Conservation (phyloP, 2,797 vertebrate species). For the Paramormyrops hopkinsi region DNA sequence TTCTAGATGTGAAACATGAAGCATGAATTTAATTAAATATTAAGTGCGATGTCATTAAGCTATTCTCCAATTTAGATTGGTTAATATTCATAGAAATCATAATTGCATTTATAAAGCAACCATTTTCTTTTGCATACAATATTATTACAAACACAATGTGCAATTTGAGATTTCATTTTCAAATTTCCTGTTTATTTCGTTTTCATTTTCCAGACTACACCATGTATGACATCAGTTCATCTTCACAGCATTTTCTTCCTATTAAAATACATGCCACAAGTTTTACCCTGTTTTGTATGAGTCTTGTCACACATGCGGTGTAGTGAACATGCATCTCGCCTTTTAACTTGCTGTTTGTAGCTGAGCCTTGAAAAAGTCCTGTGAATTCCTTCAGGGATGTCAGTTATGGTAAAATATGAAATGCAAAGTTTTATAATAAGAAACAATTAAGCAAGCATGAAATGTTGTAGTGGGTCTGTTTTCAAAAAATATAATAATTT, state of each 20-base stretch:
- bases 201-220: background rate
- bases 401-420: background rate
- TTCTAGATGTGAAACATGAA: background rate
- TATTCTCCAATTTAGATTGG: background rate
- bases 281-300: background rate
- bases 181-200: background rate
- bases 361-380: background rate
- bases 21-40: constrained; percentile 24
- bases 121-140: background rate
- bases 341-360: constrained; percentile 20
- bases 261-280: background rate
- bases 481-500: background rate
- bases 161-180: background rate
- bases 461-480: background rate
- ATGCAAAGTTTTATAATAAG: background rate
- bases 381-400: background rate
- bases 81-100: constrained; percentile 2
- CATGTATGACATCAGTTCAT: background rate
- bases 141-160: background rate
- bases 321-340: constrained; percentile 47
- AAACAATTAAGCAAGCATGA: background rate
- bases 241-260: background rate
- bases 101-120: background rate
- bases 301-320: constrained; percentile 36
- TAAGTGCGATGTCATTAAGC: background rate